Conservation (phyloP, 2,113 vertebrate species). For the Menidia beryllina region DNA sequence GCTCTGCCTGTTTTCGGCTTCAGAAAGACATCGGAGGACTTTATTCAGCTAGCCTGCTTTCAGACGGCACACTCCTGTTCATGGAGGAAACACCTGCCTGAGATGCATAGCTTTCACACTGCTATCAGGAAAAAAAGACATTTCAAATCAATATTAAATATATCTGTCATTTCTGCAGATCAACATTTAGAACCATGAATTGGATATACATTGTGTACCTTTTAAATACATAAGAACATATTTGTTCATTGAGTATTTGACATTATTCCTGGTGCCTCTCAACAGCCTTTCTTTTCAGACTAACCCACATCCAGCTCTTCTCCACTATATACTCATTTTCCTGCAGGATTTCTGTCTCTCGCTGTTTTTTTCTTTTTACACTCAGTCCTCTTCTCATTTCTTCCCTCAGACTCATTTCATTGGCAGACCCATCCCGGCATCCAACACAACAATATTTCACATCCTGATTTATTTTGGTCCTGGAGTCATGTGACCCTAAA, state of each 20-base stretch:
- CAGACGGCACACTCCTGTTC: background rate
- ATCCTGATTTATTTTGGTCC: slow-evolving; percentile 83
- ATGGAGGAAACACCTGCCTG: too few species aligned
- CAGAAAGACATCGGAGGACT: background rate
- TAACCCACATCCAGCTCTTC: background rate
- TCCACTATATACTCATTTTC: background rate
- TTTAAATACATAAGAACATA: slow-evolving; percentile 20
- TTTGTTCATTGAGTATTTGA: slow-evolving; percentile 15
- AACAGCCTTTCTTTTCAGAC: background rate
- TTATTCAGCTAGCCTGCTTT: background rate
- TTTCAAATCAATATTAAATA: slow-evolving; percentile 19
- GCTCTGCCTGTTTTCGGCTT: background rate
- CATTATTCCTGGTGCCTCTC: background rate
- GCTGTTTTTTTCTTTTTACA: background rate
- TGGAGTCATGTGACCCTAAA: slow-evolving; percentile 83
- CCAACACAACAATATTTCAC: slow-evolving; percentile 72
- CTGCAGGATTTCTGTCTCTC: background rate
- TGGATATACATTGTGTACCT: slow-evolving; percentile 23
- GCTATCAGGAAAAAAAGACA: background rate
- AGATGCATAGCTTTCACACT: background rate
- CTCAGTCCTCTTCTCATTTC: slow-evolving; percentile 20
- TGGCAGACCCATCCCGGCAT: slow-evolving; percentile 51
- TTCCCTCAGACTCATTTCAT: slow-evolving; percentile 31
- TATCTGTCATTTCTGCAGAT: slow-evolving; percentile 21
- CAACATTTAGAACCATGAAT: slow-evolving; percentile 22